A percentile compares a stretch with the other conserved stretches of the same genome.
phyloP scores from a whole-genome alignment of 2,797 vertebrate genomes.

The Lagorchestes hirsutus region DNA sequence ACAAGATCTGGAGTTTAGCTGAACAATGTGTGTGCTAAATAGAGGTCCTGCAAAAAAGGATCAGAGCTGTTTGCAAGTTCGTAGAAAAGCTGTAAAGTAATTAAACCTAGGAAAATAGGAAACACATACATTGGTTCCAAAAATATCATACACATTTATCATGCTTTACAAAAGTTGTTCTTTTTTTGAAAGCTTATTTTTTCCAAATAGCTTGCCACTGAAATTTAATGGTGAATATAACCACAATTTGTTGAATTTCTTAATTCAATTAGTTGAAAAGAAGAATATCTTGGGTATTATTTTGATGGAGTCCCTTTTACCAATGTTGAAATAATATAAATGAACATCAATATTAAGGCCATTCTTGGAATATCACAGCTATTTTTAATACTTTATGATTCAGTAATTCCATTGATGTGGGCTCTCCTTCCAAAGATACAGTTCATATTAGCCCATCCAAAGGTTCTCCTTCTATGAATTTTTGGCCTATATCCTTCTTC shows the following conservation, averaged over 20 bases:
- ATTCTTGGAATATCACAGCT: neutral
- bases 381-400: too few species aligned
- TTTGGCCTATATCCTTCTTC: too few species aligned
- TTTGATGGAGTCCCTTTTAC: neutral
- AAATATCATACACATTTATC: slow-evolving; percentile 6
- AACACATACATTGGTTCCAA: neutral
- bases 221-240: neutral
- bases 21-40: neutral
- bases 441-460: neutral
- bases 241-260: neutral
- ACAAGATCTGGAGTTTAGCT: neutral
- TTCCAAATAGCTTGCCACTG: neutral
- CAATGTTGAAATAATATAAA: neutral
- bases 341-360: neutral
- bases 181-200: neutral
- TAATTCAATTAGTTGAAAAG: neutral
- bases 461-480: neutral
- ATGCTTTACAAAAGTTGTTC: neutral
- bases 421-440: neutral
- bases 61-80: neutral
- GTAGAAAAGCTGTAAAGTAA: neutral
- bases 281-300: neutral
- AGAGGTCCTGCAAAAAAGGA: neutral
- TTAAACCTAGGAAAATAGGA: neutral
- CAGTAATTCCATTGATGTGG: neutral